These are phyloP conservation scores for Fragum whitleyi DNA, from an alignment of 2,888 invertebrate species.

Conservation along the genomic window DNA sequence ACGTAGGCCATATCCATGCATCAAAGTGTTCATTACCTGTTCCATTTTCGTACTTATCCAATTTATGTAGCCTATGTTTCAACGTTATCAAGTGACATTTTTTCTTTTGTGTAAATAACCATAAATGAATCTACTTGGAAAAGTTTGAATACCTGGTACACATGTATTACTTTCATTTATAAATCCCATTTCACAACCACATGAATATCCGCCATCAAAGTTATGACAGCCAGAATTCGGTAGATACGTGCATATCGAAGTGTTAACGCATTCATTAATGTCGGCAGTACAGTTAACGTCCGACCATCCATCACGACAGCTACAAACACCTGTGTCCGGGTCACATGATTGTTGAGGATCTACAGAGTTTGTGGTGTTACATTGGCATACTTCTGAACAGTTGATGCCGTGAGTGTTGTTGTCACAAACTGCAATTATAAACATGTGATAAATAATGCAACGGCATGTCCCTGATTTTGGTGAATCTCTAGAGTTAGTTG, in stretches of 20 bases:
- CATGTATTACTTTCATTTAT: neutral
- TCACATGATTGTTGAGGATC: neutral
- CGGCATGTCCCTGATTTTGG: neutral
- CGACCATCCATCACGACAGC: neutral
- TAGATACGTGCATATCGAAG: neutral
- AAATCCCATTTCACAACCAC: neutral
- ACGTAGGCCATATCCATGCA: too few relatives aligned
- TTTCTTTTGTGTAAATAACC: too few relatives aligned
- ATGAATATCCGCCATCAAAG: conserved; percentile 1
- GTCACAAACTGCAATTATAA: conserved; percentile 8
- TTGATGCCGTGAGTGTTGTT: conserved; percentile 2
- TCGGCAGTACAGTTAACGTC: neutral
- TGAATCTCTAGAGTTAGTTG: neutral
- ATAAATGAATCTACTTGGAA: too few relatives aligned
- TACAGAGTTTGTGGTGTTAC: neutral
- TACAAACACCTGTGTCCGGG: neutral
- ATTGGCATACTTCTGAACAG: neutral
- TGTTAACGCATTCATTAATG: neutral
- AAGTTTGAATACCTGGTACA: conserved; percentile 22
- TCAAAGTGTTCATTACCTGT: too few relatives aligned
- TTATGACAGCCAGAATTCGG: conserved; percentile 1
- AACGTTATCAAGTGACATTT: too few relatives aligned
- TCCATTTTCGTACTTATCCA: too few relatives aligned
- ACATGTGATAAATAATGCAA: neutral
- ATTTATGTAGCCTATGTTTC: too few relatives aligned